Evolutionary conservation across 92 coral and sea anemone species (phyloP).

Genomic region (Scolanthus callimorphus): DNA sequence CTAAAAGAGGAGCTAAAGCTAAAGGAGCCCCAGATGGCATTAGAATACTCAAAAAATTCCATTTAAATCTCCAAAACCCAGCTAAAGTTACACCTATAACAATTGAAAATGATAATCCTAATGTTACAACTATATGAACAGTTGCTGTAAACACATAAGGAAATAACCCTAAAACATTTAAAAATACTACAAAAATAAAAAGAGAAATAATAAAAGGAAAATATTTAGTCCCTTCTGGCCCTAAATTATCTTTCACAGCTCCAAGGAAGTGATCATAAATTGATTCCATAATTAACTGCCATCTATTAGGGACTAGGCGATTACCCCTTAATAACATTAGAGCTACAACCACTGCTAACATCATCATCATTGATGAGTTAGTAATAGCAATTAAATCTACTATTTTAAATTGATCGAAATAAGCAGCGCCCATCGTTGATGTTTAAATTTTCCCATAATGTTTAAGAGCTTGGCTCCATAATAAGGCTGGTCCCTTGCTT

Average conservation of each 20-base stretch:
- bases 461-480: conserved; percentile 15
- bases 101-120: conserved; percentile 65
- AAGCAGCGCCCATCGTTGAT: conserved; percentile 56
- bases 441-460: conserved; percentile 2
- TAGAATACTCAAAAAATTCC: conserved; percentile 67
- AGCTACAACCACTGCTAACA: conserved; percentile 60
- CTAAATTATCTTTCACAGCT: conserved; percentile 49
- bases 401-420: conserved; percentile 77
- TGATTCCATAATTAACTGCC: conserved; percentile 62
- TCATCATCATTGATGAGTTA: conserved; percentile 78
- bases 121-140: conserved; percentile 60
- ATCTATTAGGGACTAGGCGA: conserved; percentile 69
- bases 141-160: conserved; percentile 77
- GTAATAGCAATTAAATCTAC: conserved; percentile 64
- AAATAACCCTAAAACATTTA: conserved; percentile 72
- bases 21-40: conserved; percentile 90
- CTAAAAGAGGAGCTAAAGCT: conserved; percentile 77
- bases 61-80: conserved; percentile 57
- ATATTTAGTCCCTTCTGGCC: conserved; percentile 39
- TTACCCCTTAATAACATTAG: conserved; percentile 62
- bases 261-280: conserved; percentile 57
- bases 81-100: conserved; percentile 55
- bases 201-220: conserved; percentile 67
- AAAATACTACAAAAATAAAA: conserved; percentile 66
- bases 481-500: conserved; percentile 25